Conservation (phyloP, 2,888 invertebrate genomes). For the Anagyrus pseudococci region DNA sequence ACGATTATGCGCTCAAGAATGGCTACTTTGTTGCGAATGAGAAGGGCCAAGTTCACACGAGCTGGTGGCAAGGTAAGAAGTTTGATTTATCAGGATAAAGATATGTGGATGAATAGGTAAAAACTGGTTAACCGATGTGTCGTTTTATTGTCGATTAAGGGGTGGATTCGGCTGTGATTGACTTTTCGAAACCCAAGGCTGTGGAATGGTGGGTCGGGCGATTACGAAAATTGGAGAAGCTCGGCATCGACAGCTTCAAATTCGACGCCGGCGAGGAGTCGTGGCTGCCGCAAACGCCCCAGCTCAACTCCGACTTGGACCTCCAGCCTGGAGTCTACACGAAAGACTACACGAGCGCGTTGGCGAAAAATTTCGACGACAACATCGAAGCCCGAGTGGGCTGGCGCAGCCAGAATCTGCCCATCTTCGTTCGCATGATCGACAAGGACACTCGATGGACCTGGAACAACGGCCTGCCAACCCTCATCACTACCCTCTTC, state of each 20-base stretch:
- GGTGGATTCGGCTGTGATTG: constrained; percentile 68
- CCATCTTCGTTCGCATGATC: constrained; percentile 78
- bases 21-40: constrained; percentile 65
- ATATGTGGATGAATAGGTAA: no score
- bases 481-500: constrained; percentile 75
- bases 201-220: constrained; percentile 67
- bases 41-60: constrained; percentile 50
- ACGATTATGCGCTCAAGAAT: constrained; percentile 66
- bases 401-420: constrained; percentile 71
- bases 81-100: not conserved
- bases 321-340: constrained; percentile 68
- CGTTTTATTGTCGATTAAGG: constrained; percentile 16
- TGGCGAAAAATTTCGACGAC: constrained; percentile 67
- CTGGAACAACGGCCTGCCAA: constrained; percentile 73
- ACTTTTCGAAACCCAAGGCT: constrained; percentile 76
- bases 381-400: constrained; percentile 78
- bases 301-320: constrained; percentile 66
- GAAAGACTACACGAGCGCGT: constrained; percentile 65
- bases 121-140: not conserved
- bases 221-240: constrained; percentile 65
- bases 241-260: constrained; percentile 78
- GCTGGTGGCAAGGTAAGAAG: constrained; percentile 64
- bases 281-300: constrained; percentile 71
- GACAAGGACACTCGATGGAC: constrained; percentile 79
- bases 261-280: constrained; percentile 83